phyloP scores from a whole-genome alignment of 2,888 invertebrate genomes.

The Cotesia congregata region DNA sequence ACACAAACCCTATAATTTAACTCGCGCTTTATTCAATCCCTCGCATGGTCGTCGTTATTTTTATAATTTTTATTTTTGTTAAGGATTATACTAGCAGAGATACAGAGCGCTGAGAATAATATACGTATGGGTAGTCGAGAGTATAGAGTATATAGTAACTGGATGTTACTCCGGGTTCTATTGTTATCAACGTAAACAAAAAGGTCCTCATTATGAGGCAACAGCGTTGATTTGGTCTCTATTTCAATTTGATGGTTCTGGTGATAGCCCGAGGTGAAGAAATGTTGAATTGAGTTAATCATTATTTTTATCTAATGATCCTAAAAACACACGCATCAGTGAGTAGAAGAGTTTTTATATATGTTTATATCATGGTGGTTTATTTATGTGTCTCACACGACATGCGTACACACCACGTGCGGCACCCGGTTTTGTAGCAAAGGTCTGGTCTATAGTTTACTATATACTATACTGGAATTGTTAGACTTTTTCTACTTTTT shows the following conservation, averaged over 20 bases:
- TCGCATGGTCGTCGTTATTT: slow-evolving; percentile 23
- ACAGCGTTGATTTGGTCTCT: background rate
- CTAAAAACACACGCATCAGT: slow-evolving; percentile 10
- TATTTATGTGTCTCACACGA: slow-evolving; percentile 18
- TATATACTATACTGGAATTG: no score
- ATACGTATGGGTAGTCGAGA: background rate
- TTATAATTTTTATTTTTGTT: slow-evolving; percentile 15
- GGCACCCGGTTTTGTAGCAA: background rate
- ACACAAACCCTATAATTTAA: slow-evolving; percentile 31
- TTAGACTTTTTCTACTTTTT: background rate
- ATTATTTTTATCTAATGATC: slow-evolving; percentile 49
- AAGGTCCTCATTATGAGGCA: no score
- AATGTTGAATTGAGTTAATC: slow-evolving; percentile 50
- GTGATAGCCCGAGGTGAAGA: slow-evolving; percentile 39
- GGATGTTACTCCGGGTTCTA: background rate
- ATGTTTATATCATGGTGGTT: slow-evolving; percentile 11
- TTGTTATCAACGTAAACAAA: background rate
- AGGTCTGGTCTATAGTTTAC: background rate
- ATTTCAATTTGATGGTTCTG: slow-evolving; percentile 4
- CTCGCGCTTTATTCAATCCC: slow-evolving; percentile 27
- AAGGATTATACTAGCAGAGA: background rate
- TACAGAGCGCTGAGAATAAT: background rate
- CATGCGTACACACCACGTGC: slow-evolving; percentile 5
- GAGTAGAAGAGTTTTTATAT: slow-evolving; percentile 7
- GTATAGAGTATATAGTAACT: background rate